Evolutionary conservation across 1,140 invertebrate species (phyloP).

Genomic region (Caenorhabditis latens): DNA sequence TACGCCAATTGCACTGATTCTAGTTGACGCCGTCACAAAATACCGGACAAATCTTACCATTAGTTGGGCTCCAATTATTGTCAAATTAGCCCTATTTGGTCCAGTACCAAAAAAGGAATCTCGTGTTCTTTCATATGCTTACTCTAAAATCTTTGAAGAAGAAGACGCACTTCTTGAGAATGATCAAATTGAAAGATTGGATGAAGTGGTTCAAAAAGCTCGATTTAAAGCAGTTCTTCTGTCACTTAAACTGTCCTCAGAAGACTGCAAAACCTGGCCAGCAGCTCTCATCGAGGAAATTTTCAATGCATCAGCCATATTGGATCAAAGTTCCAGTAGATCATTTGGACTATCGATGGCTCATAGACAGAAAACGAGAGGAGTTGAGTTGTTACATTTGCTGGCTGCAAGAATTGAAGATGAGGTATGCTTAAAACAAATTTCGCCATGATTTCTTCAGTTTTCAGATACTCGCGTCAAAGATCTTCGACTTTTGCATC

Average conservation of each 20-base stretch:
- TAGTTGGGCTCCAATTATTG: conserved; percentile 33
- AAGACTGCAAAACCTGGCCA: not conserved
- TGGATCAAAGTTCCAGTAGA: conserved; percentile 60
- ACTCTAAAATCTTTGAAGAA: conserved; percentile 36
- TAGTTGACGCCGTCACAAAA: conserved; percentile 20
- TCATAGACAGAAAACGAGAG: conserved; percentile 65
- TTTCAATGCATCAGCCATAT: not conserved
- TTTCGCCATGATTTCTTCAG: not conserved
- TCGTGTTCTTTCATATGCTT: conserved; percentile 35
- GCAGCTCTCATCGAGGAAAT: conserved; percentile 24
- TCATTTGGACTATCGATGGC: conserved; percentile 66
- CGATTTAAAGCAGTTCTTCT: conserved; percentile 56
- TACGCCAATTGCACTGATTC: conserved; percentile 28
- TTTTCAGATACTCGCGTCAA: not conserved
- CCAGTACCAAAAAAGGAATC: conserved; percentile 64
- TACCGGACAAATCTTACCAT: conserved; percentile 6
- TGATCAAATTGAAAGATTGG: conserved; percentile 54
- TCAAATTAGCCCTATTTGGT: conserved; percentile 63
- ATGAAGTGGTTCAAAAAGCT: conserved; percentile 52
- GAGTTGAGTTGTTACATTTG: conserved; percentile 55
- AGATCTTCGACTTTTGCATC: conserved; percentile 61
- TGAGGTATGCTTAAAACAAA: not conserved
- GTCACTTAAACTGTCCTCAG: conserved; percentile 23
- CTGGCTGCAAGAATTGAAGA: conserved; percentile 14
- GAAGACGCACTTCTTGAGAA: not conserved